Evolutionary conservation across 2,113 vertebrate genomes (phyloP), one percentile per base, ranked within the genome.

Genomic region (Hyla sarda): DNA sequence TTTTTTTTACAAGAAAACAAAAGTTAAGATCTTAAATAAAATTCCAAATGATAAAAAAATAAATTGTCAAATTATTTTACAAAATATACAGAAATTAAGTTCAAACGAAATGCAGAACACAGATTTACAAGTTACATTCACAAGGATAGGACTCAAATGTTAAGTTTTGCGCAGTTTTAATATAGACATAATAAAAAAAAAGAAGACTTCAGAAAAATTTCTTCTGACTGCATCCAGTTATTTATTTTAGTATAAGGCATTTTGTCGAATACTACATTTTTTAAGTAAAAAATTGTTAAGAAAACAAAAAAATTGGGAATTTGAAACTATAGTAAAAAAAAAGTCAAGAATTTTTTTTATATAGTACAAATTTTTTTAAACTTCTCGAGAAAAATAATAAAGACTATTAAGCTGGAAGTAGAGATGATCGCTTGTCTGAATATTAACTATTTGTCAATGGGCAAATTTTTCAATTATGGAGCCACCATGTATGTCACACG

Each of bases 41-140:
- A 34, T 12, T 19, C 3, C 41, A 69, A 69, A 69, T 32, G 0
- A 34, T 71, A 37, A 71, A 71, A 71, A 71, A 71, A 71, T 71
- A 71, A 71, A 71, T 71, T 71, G 67, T 71, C 32, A 71, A 71
- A 71, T 41, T 71, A 71, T 71, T 37, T 71, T 71, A 71, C 34
- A 71, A 41, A 71, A 41, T 71, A 5, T 37, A 71, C 67, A 71
- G 1, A 12, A 37, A 69, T 16, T 14, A 67, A 16, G 62, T 34
- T 34, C 12, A 7, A 71, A 17, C 23, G 34, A 21, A 71, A 71
- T 23, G 12, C 19, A 0, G 9, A 37, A 71, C 7, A 21, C 32
- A 11, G 34, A 41, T 71, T 21, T 41, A 41, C 67, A 41, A 41
- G 17, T 71, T 71, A 71, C 67, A 71, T 71, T 71, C 67, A 71